Base-by-base conservation (phyloP, 2,113 vertebrate genomes). In the Lasiurus borealis region DNA sequence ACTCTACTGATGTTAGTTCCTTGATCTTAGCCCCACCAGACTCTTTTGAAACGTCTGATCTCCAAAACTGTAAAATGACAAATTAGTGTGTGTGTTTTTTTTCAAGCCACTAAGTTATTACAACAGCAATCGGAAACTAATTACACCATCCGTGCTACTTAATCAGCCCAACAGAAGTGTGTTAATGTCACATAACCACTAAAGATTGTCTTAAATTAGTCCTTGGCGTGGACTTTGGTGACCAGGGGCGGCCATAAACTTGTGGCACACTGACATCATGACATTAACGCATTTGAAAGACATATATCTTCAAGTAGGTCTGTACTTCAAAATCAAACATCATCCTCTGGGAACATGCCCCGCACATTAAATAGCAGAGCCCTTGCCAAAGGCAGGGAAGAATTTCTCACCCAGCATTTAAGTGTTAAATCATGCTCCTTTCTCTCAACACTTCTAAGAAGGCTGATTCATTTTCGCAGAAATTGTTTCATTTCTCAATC, bases 381-480 rank as follows among this genome's bases (percentile, higher is more conserved):
- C 31, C 46, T 94, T 77, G 40, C 29, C 69, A 46, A 93, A 75
- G 82, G 25, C 72, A 21, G 36, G 66, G 36, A 44, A 89, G 64
- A 84, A 16, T 31, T 76, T 85, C 36, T 66, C 86, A 36, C 54
- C 78, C 76, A 82, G 36, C 48, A 88, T 54, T 18, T 71, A 88
- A 69, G 50, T 52, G 81, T 89, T 52, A 90, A 93, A 54, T 62
- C 25, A 64, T 86, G 87, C 78, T 73, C 2, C n/a, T 86, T 94
- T 77, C 3, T 64, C 46, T 93, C 66, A 85, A 40, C 6, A 40
- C 13, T 90, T 77, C 76, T 76, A 88, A 75, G 14, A 50, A 76
- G 48, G 1, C 19, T 88, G 81, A 82, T 48, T 90, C 77, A 93
- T 90, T 68, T 94, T 90, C 68, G 84, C 81, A 77, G 85, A 93